A percentile compares a stretch with the other conserved stretches of the same genome.
phyloP scores from a whole-genome alignment of 1,140 invertebrate species.

The Drosophila grimshawi region DNA sequence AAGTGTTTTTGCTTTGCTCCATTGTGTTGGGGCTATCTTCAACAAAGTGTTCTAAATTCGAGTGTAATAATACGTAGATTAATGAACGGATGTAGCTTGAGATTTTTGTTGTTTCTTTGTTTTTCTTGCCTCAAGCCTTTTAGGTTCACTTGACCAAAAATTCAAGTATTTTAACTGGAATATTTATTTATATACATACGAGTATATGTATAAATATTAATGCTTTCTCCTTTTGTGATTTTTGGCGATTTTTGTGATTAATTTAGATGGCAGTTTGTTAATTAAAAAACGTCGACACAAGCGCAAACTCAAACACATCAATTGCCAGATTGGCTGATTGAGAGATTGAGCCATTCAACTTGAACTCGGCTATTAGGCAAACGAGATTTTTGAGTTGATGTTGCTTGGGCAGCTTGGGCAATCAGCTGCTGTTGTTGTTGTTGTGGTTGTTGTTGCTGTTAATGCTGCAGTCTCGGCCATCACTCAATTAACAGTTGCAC shows the following conservation, averaged over 20 bases:
- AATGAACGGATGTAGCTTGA: slow-evolving; percentile 12
- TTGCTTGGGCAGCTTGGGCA: slow-evolving; percentile 4
- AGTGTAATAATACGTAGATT: neutral
- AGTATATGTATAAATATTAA: neutral
- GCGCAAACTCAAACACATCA: slow-evolving; percentile 31
- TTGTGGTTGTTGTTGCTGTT: slow-evolving; percentile 16
- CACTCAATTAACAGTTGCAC: slow-evolving; percentile 71
- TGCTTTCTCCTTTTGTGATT: slow-evolving; percentile 1
- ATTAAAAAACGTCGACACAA: slow-evolving; percentile 52
- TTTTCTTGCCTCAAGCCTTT: no score
- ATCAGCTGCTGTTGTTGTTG: slow-evolving; percentile 4
- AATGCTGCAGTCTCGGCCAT: slow-evolving; percentile 39
- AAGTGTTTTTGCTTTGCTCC: slow-evolving; percentile 6
- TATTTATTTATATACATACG: neutral
- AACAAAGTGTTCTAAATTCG: slow-evolving; percentile 7
- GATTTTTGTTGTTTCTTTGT: neutral
- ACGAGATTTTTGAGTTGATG: slow-evolving; percentile 68
- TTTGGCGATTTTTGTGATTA: slow-evolving; percentile 44
- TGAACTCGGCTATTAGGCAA: slow-evolving; percentile 82
- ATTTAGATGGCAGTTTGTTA: slow-evolving; percentile 48
- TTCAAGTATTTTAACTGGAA: neutral
- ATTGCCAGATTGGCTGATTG: slow-evolving; percentile 68
- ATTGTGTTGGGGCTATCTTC: slow-evolving; percentile 17
- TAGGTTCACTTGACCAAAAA: neutral
- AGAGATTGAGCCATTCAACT: slow-evolving; percentile 79